Evolutionary conservation across 2,113 vertebrate genomes (phyloP).

Genomic region (Notarius lentiginosus): DNA sequence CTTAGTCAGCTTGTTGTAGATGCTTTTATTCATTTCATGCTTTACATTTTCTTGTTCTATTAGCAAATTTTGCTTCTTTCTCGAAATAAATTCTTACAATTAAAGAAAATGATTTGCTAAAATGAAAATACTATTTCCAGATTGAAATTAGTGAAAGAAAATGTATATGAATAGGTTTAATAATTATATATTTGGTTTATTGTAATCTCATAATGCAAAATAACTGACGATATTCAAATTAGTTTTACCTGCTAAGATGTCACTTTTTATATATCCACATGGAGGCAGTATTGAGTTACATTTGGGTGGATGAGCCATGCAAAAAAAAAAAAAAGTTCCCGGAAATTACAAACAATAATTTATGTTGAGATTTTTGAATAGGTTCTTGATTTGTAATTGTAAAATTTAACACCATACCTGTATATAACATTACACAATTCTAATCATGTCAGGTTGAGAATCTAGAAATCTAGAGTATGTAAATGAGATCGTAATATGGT

Average conservation of each 20-base stretch:
- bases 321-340: background rate
- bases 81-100: background rate
- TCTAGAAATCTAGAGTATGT: background rate
- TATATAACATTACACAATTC: background rate
- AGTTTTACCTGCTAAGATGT: background rate
- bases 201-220: background rate
- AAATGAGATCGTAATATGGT: background rate
- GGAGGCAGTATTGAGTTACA: slow-evolving; percentile 45
- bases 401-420: background rate
- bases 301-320: background rate
- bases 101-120: background rate
- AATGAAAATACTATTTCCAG: background rate
- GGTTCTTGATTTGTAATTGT: background rate
- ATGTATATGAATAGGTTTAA: background rate
- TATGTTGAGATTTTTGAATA: background rate
- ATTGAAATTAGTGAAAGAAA: background rate
- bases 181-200: background rate
- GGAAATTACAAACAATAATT: background rate
- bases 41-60: background rate
- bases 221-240: background rate
- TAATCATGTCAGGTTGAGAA: background rate
- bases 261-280: slow-evolving; percentile 23
- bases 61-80: background rate
- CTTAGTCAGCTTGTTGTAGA: background rate
- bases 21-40: background rate